These are phyloP conservation scores for Pangasianodon gigas DNA, from an alignment of 2,113 vertebrate species.

Conservation along the genomic window DNA sequence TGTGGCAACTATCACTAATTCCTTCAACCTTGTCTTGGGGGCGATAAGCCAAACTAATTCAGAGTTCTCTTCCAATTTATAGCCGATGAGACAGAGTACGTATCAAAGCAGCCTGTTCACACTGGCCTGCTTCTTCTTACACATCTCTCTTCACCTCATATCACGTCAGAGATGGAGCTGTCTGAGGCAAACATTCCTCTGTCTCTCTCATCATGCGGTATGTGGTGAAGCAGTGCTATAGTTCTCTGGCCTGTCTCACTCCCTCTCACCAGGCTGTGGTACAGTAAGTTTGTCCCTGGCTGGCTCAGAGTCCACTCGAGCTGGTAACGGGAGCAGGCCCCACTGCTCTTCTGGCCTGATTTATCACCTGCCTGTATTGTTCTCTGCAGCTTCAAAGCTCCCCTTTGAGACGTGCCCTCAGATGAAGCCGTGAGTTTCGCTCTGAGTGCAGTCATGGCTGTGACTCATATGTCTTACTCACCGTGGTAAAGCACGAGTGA, in stretches of 20 bases:
- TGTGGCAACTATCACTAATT: neutral
- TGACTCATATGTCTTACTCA: conserved; percentile 55
- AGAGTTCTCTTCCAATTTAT: neutral
- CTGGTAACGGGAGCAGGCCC: conserved; percentile 47
- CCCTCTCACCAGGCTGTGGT: conserved; percentile 12
- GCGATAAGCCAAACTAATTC: neutral
- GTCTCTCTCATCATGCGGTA: conserved; percentile 41
- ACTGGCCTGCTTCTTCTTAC: conserved; percentile 7
- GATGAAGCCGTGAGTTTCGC: conserved; percentile 34
- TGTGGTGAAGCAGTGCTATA: conserved; percentile 2
- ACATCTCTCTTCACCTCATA: conserved; percentile 38
- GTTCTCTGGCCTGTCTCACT: neutral
- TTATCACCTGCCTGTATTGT: conserved; percentile 54
- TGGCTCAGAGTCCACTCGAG: neutral
- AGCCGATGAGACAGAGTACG: conserved; percentile 2
- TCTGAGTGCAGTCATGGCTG: conserved; percentile 32
- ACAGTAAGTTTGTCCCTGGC: conserved; percentile 19
- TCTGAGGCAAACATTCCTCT: neutral
- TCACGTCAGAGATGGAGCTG: neutral
- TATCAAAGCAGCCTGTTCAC: conserved; percentile 40
- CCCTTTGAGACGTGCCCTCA: conserved; percentile 46
- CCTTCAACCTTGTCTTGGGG: neutral
- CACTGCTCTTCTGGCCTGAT: conserved; percentile 43
- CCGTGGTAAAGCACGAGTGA: conserved; percentile 6
- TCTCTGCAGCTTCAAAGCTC: conserved; percentile 54